Evolutionary conservation across 1,140 invertebrate species (phyloP).

Genomic region (Apolygus lucorum): DNA sequence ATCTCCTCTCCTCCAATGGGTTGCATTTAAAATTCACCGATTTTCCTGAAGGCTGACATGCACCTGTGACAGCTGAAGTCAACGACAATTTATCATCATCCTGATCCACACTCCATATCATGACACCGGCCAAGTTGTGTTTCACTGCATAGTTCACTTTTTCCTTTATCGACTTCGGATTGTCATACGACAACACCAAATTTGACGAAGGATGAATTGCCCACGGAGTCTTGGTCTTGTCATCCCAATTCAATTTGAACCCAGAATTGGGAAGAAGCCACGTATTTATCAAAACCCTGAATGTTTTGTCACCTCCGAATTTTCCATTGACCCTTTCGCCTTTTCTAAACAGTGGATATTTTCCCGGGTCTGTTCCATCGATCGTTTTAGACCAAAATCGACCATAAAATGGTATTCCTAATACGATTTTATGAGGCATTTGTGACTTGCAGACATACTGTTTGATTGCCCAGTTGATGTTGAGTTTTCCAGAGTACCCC

Average conservation of each 20-base stretch:
- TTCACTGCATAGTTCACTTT: constrained; percentile 29
- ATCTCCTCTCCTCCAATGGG: constrained; percentile 29
- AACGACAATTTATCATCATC: constrained; percentile 29
- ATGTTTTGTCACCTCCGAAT: constrained; percentile 26
- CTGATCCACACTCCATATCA: constrained; percentile 30
- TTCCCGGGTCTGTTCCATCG: constrained; percentile 20
- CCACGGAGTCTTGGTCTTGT: constrained; percentile 27
- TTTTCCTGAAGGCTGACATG: constrained; percentile 24
- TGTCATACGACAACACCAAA: constrained; percentile 30
- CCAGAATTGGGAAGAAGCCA: constrained; percentile 15
- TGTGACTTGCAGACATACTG: constrained; percentile 29
- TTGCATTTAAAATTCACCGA: constrained; percentile 30
- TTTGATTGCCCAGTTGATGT: constrained; percentile 31
- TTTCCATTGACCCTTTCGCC: constrained; percentile 24
- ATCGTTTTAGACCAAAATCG: constrained; percentile 29
- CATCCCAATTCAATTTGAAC: constrained; percentile 25
- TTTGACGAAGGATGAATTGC: constrained; percentile 23
- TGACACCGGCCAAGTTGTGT: constrained; percentile 30
- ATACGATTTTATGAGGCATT: constrained; percentile 27
- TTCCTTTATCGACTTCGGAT: constrained; percentile 22
- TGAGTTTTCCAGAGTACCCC: constrained; percentile 30
- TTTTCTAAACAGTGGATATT: constrained; percentile 27
- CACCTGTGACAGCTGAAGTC: constrained; percentile 21
- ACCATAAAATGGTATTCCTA: constrained; percentile 31
- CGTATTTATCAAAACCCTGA: constrained; percentile 22